Conservation (phyloP, 2,797 vertebrate genomes). For the Picus viridis region DNA sequence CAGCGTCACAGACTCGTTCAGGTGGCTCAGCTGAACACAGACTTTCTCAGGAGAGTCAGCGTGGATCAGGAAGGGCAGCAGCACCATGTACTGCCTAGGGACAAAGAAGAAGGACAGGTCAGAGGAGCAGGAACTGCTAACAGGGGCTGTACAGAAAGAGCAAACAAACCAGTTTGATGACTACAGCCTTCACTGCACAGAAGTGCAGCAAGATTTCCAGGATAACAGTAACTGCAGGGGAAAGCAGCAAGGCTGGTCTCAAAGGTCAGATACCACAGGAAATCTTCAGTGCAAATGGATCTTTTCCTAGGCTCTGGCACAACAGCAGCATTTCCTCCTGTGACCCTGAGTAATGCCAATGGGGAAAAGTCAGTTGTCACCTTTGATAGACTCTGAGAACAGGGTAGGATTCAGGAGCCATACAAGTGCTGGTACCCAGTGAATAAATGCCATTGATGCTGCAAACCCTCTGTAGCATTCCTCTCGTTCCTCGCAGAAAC, state of each 20-base stretch:
- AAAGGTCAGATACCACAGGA: background rate
- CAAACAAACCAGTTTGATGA: background rate
- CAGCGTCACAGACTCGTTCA: constrained; percentile 74
- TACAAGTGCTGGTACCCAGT: background rate
- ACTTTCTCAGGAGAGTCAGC: constrained; percentile 39
- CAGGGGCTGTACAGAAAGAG: background rate
- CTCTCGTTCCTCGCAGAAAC: background rate
- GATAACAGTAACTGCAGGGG: background rate
- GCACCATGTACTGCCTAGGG: constrained; percentile 72
- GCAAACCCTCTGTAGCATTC: accelerated
- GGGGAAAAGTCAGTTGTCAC: background rate
- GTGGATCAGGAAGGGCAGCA: constrained; percentile 16
- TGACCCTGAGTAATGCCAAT: background rate
- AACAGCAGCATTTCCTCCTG: background rate
- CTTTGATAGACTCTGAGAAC: background rate
- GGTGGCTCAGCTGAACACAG: constrained; percentile 72
- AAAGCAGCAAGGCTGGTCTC: background rate
- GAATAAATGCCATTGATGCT: background rate
- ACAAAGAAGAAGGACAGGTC: background rate
- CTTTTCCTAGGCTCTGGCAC: background rate
- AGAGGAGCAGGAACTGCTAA: background rate
- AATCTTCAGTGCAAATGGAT: background rate
- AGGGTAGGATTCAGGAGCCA: background rate
- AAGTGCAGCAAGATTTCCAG: background rate
- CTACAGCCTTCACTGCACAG: background rate